phyloP scores from a whole-genome alignment of 2,113 vertebrate genomes.

The Prionailurus viverrinus region DNA sequence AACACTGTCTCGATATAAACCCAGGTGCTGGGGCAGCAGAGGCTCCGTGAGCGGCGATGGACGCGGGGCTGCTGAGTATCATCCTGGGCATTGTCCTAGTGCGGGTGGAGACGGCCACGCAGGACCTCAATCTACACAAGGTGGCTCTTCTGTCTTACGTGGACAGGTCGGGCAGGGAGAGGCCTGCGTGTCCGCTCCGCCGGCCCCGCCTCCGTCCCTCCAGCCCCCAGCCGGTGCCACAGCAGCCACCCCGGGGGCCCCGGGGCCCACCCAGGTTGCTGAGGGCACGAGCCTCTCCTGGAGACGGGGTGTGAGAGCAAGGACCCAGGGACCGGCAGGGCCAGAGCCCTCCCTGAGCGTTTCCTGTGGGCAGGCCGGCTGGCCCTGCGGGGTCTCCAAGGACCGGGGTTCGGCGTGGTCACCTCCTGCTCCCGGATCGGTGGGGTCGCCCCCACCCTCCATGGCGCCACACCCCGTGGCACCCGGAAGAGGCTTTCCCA shows the following conservation, averaged over 20 bases:
- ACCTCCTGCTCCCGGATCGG: background rate
- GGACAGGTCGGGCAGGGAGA: background rate
- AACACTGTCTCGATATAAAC: background rate
- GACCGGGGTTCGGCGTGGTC: background rate
- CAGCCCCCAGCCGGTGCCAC: accelerated
- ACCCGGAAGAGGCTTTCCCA: background rate
- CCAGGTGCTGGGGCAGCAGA: accelerated
- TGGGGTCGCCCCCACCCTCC: background rate
- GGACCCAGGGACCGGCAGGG: accelerated
- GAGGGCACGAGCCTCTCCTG: too few species aligned
- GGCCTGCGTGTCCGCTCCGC: too few species aligned
- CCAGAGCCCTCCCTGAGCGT: too few species aligned
- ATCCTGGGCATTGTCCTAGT: background rate
- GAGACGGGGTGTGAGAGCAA: accelerated
- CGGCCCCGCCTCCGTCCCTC: background rate
- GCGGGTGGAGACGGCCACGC: background rate
- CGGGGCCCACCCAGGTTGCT: too few species aligned
- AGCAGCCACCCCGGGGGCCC: accelerated
- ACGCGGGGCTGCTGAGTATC: background rate
- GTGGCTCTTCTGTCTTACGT: background rate
- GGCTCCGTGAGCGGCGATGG: accelerated
- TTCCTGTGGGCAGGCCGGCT: too few species aligned
- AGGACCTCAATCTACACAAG: constrained; percentile 53
- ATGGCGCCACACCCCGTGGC: accelerated
- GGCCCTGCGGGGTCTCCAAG: background rate